Evolutionary conservation across 2,888 invertebrate species (phyloP).

Genomic region (Acheta domesticus): DNA sequence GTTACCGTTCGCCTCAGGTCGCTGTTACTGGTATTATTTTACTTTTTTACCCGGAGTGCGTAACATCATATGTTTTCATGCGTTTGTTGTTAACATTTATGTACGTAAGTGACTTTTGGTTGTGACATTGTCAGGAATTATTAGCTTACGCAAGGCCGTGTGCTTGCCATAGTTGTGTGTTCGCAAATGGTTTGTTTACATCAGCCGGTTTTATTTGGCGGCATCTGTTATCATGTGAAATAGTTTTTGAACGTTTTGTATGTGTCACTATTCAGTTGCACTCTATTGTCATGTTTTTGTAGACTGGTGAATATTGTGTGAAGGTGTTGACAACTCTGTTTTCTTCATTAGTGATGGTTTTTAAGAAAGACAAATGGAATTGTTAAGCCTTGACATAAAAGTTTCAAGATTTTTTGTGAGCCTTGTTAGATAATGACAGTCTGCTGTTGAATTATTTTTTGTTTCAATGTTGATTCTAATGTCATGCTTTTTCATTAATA

Average conservation of each 20-base stretch:
- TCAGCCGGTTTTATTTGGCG: not conserved
- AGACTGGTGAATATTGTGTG: no score
- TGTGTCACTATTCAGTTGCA: no score
- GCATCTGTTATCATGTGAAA: not conserved
- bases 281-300: no score
- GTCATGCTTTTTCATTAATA: not conserved
- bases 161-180: not conserved
- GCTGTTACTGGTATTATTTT: conserved; percentile 23
- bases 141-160: not conserved
- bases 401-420: no score
- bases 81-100: not conserved
- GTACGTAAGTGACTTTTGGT: no score
- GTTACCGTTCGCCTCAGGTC: not conserved
- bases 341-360: no score
- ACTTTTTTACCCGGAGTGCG: not conserved
- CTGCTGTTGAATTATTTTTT: not conserved
- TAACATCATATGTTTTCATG: not conserved
- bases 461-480: not conserved
- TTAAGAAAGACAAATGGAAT: no score
- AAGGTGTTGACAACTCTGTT: no score
- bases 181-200: not conserved
- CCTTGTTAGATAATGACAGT: not conserved
- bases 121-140: no score
- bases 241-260: no score
- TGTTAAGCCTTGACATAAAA: no score